Base-by-base conservation (phyloP, 1,140 invertebrate species). In the Bombyx mori region DNA sequence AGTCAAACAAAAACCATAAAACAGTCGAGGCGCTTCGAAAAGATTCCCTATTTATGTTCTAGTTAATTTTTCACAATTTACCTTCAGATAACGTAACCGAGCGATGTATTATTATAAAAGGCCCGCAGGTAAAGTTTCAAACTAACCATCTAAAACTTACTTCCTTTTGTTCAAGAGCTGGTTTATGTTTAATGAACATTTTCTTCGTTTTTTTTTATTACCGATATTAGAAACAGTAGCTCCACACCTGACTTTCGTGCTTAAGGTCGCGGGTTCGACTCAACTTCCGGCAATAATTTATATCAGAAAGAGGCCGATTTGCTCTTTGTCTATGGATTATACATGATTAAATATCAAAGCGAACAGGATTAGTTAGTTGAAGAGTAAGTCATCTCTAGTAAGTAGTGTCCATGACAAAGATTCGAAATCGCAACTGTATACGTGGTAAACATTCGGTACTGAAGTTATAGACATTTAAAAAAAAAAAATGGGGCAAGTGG, bases 121-220 rank as follows among this genome's bases (percentile, higher is more conserved):
- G 45, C 9, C n/a, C 42, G 42, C 68, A 74, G 71, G 71, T 74
- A 73, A 76, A 72, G 69, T 77, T 77, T 73, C 65, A 60, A 69
- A 71, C 67, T 74, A 66, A 69, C 22, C 22, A 1, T 35, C 18
- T 22, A 51, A 35, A 5, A 5, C 26, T 35, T 35, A 51, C 50
- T 51, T 35, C 52, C 53, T 54, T 49, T 9, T 44, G 12, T 54
- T 8, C 5, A 35, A 26, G 50, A 51, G 50, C 50, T 51, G 10
- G 22, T 3, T 35, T 35, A 5, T 35, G 26, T 5, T 35, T 35
- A 3, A 35, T 2, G 26, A 35, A 35, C 26, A 5, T 35, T 35
- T 35, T 35, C 26, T 5, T 35, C 26, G 8, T 47, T 47, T 45
- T 45, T 45, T 45, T 45, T 45, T 8, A 45, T 8, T 45, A 45